Conservation (phyloP, 2,888 invertebrate species). For the Standfussiana lucernea region DNA sequence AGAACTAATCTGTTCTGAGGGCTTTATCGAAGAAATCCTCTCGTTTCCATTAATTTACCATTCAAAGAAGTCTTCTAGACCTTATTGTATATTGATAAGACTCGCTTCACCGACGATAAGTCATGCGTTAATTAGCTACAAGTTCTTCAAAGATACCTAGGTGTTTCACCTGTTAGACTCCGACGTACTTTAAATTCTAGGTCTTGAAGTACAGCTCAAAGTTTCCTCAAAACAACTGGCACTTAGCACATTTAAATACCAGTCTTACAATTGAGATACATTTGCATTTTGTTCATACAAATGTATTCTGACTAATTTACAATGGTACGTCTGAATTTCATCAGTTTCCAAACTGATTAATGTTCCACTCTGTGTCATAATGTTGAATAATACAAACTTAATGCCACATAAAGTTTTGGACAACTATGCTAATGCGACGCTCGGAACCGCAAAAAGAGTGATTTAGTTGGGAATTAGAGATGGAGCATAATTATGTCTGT, state of each 20-base stretch:
- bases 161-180: constrained; percentile 10
- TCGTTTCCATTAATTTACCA: constrained; percentile 9
- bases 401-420: constrained; percentile 55
- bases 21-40: not conserved
- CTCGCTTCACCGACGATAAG: constrained; percentile 5
- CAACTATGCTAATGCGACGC: constrained; percentile 62
- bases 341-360: constrained; percentile 66
- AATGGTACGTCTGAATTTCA: constrained; percentile 56
- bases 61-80: constrained; percentile 16
- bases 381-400: constrained; percentile 61
- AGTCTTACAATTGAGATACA: constrained; percentile 54
- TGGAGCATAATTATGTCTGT: constrained; percentile 17
- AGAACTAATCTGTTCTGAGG: not conserved
- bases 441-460: constrained; percentile 53
- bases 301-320: constrained; percentile 64
- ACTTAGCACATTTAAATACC: constrained; percentile 79
- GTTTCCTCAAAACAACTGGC: constrained; percentile 51
- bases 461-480: constrained; percentile 52
- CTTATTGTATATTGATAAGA: constrained; percentile 41
- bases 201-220: constrained; percentile 21
- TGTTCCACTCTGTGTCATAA: constrained; percentile 46
- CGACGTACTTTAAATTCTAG: constrained; percentile 6
- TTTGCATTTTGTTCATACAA: constrained; percentile 65
- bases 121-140: not conserved
- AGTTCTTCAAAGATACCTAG: constrained; percentile 2